Conservation (phyloP, 2,888 invertebrate species). For the Scaptomyza flava region DNA sequence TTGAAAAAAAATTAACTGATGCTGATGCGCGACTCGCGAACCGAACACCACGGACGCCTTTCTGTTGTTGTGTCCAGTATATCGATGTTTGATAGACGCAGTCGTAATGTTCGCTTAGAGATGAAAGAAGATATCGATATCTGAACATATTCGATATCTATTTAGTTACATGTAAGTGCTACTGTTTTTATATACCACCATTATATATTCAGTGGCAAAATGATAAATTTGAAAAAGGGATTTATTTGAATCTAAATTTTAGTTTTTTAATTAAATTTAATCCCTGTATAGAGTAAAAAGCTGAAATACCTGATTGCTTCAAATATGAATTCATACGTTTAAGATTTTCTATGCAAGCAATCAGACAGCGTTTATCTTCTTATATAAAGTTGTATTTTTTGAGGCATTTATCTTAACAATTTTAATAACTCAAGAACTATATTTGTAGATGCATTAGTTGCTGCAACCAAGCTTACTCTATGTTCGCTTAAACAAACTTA, state of each 20-base stretch:
- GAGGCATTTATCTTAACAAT: too few species aligned
- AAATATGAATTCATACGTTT: too few species aligned
- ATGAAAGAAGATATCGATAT: constrained; percentile 35
- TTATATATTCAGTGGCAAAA: neutral
- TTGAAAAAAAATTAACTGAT: constrained; percentile 35
- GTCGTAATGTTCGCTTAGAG: constrained; percentile 14
- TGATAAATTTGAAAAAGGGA: neutral
- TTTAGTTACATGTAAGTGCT: too few species aligned
- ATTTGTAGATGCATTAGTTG: neutral
- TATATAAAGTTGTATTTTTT: too few species aligned
- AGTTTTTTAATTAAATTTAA: too few species aligned
- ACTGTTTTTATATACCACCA: too few species aligned
- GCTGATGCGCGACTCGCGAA: constrained; percentile 65
- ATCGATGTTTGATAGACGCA: constrained; percentile 39
- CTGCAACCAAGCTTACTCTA: neutral
- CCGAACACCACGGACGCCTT: constrained; percentile 63
- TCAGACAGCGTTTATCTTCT: too few species aligned
- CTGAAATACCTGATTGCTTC: too few species aligned
- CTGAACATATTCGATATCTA: too few species aligned
- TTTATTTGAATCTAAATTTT: neutral
- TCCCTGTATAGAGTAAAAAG: too few species aligned
- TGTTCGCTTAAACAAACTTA: neutral
- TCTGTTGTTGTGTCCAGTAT: constrained; percentile 48
- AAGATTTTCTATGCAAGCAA: too few species aligned
- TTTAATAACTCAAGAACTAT: too few species aligned